Conservation (phyloP, 2,888 invertebrate genomes). For the Neria commutata region DNA sequence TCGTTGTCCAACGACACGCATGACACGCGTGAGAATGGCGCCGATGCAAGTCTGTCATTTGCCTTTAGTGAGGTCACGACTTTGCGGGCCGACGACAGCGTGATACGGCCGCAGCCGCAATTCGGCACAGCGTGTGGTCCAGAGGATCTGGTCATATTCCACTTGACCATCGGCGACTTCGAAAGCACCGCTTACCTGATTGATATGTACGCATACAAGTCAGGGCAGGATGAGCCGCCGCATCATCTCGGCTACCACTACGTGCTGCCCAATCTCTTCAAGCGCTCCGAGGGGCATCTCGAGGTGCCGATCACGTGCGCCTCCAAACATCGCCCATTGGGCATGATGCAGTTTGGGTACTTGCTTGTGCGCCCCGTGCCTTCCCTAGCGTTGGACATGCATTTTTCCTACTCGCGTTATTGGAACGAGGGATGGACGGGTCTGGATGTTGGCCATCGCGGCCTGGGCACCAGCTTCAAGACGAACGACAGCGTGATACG, state of each 20-base stretch:
- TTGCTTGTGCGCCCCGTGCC: constrained; percentile 59
- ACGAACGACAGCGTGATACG: constrained; percentile 75
- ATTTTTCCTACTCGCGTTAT: constrained; percentile 79
- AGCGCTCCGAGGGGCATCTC: constrained; percentile 76
- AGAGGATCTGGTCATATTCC: constrained; percentile 79
- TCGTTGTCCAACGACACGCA: constrained; percentile 67
- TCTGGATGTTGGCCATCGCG: constrained; percentile 94
- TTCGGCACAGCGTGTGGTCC: constrained; percentile 79
- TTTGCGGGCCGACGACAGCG: constrained; percentile 71
- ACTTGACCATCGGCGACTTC: constrained; percentile 75
- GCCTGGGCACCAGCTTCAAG: constrained; percentile 91
- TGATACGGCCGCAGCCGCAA: constrained; percentile 75
- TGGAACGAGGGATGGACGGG: constrained; percentile 88
- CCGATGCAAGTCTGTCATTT: constrained; percentile 59
- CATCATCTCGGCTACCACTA: constrained; percentile 89
- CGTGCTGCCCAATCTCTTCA: constrained; percentile 83
- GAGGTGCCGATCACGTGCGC: constrained; percentile 87
- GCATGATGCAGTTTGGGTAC: constrained; percentile 73
- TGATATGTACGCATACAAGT: constrained; percentile 79
- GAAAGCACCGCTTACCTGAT: constrained; percentile 81
- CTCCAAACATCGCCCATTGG: constrained; percentile 84
- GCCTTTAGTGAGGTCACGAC: constrained; percentile 71
- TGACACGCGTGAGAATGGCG: constrained; percentile 66
- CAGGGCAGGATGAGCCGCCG: constrained; percentile 73
- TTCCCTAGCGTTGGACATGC: constrained; percentile 72